phyloP scores from a whole-genome alignment of 2,113 vertebrate genomes.

The Zeus faber region DNA sequence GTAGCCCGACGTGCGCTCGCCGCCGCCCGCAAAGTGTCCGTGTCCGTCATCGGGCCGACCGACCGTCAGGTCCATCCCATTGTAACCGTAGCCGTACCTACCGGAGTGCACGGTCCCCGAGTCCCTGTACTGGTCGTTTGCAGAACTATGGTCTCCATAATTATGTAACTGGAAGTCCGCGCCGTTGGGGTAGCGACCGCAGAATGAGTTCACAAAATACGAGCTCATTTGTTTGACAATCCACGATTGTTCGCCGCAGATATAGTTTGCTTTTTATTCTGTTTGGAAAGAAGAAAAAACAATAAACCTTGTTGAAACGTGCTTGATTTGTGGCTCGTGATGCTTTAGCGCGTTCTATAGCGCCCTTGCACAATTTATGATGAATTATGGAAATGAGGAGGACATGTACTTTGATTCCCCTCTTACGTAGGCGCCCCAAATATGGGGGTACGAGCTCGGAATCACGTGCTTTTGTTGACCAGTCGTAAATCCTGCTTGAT shows the following conservation, averaged over 20 bases:
- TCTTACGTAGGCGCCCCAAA: slow-evolving; percentile 99
- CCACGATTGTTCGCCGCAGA: slow-evolving; percentile 75
- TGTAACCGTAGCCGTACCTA: slow-evolving; percentile 98
- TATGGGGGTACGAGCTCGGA: slow-evolving; percentile 97
- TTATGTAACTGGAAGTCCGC: slow-evolving; percentile 99
- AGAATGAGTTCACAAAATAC: slow-evolving; percentile 99
- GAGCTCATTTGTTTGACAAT: slow-evolving; percentile 99
- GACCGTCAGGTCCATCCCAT: slow-evolving; percentile 98
- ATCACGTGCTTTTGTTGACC: slow-evolving; percentile 99
- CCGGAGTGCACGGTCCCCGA: slow-evolving; percentile 94
- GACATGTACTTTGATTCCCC: slow-evolving; percentile 98
- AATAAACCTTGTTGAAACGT: slow-evolving; percentile 55
- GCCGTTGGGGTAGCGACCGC: slow-evolving; percentile 99
- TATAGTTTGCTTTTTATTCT: slow-evolving; percentile 56
- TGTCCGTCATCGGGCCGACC: slow-evolving; percentile 84
- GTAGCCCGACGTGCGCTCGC: slow-evolving; percentile 86
- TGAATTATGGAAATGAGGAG: slow-evolving; percentile 99
- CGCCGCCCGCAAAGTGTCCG: slow-evolving; percentile 91
- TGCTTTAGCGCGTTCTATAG: slow-evolving; percentile 98
- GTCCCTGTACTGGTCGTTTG: slow-evolving; percentile 97
- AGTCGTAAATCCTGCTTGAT: slow-evolving; percentile 99
- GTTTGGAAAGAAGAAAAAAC: slow-evolving; percentile 73
- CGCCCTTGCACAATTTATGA: slow-evolving; percentile 99
- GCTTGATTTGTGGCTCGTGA: slow-evolving; percentile 99
- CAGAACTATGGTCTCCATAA: slow-evolving; percentile 97